Percentiles rank a stretch among this genome's conserved stretches.
Evolutionary conservation across 2,113 vertebrate species (phyloP).

Genomic region (Otis tarda): DNA sequence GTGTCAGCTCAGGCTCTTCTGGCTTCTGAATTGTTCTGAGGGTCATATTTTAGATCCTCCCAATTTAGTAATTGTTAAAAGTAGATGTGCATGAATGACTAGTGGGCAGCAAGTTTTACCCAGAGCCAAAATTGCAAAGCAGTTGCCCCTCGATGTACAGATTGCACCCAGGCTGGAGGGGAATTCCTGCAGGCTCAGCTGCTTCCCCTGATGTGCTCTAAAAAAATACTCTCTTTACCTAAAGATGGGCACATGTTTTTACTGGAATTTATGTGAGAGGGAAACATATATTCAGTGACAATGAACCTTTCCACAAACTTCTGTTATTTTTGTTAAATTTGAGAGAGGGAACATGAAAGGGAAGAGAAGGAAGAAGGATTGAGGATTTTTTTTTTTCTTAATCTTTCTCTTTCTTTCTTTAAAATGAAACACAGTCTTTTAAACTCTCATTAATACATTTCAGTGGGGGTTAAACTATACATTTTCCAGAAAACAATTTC

Average conservation of each 20-base stretch:
- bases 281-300: neutral
- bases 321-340: neutral
- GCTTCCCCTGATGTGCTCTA: neutral
- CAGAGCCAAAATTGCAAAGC: neutral
- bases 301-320: neutral
- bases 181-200: neutral
- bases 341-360: neutral
- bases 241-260: neutral
- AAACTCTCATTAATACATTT: neutral
- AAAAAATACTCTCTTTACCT: neutral
- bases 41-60: neutral
- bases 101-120: neutral
- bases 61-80: slow-evolving; percentile 19
- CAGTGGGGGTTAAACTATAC: neutral
- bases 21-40: neutral
- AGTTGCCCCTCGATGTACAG: neutral
- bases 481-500: neutral
- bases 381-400: neutral
- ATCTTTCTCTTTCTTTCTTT: neutral
- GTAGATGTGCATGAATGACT: neutral
- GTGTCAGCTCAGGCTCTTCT: neutral
- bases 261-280: neutral
- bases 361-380: neutral
- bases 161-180: neutral
- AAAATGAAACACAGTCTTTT: neutral